Percentiles rank a stretch among this genome's conserved stretches.
Conservation (phyloP, 2,888 invertebrate genomes). For the Lamellibrachia satsuma region DNA sequence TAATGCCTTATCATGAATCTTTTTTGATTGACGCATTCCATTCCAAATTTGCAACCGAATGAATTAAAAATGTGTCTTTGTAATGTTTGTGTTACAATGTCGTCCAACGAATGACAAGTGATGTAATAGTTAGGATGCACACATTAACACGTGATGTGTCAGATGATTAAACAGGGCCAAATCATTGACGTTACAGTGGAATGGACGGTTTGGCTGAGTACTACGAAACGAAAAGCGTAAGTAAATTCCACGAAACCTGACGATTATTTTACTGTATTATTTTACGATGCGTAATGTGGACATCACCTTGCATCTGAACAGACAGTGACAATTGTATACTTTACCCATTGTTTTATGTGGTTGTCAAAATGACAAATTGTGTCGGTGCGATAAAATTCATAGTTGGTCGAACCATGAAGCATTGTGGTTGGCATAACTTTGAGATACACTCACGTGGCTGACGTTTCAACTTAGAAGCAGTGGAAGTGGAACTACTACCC, state of each 20-base stretch:
- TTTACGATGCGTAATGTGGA: neutral
- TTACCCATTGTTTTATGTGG: no score
- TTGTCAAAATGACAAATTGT: no score
- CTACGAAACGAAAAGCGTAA: conserved; percentile 2
- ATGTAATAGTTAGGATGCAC: neutral
- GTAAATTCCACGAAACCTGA: neutral
- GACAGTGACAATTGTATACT: no score
- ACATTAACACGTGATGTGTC: neutral
- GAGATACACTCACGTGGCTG: no score
- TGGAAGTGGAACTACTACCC: no score
- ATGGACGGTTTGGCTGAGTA: neutral
- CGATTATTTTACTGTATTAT: neutral
- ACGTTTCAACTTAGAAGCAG: no score
- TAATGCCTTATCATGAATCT: no score
- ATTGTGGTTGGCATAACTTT: no score
- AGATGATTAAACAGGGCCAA: neutral
- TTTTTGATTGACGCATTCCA: no score
- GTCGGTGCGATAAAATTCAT: no score
- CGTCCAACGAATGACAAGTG: neutral
- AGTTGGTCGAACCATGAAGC: no score
- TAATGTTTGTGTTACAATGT: neutral
- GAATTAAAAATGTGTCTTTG: conserved; percentile 70
- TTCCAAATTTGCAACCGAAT: conserved; percentile 73
- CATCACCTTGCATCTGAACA: no score
- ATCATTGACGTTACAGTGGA: neutral